These are phyloP conservation scores for Cheirogaleus major DNA, from an alignment of 2,797 vertebrate species.

Conservation along the genomic window DNA sequence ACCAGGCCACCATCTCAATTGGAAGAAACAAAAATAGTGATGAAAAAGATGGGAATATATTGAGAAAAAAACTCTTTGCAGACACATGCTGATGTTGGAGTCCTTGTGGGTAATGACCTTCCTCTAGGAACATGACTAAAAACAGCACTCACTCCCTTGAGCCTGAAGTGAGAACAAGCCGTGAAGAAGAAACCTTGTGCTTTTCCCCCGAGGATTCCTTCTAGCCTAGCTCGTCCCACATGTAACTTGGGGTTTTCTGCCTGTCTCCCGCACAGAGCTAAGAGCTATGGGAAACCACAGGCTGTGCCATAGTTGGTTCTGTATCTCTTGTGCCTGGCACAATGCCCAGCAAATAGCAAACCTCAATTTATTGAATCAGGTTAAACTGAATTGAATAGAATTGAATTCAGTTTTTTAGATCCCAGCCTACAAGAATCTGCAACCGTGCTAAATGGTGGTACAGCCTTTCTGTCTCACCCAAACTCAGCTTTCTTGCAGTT, in stretches of 20 bases:
- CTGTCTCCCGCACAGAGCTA: neutral
- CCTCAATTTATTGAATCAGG: neutral
- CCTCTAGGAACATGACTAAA: neutral
- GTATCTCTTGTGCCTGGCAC: neutral
- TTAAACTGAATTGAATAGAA: neutral
- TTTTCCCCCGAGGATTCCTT: neutral
- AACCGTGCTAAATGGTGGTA: neutral
- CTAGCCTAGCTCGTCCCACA: neutral
- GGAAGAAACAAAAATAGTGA: slow-evolving; percentile 18
- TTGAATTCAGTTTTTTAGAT: neutral
- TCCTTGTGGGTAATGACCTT: neutral
- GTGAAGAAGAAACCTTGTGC: neutral
- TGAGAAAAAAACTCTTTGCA: neutral
- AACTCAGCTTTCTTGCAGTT: slow-evolving; percentile 3
- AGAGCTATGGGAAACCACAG: neutral
- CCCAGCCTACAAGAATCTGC: neutral
- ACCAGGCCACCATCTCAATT: neutral
- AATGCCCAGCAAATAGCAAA: neutral
- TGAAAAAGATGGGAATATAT: neutral
- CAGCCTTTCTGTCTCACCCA: neutral
- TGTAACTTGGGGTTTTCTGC: neutral
- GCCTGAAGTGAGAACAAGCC: neutral
- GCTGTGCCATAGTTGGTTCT: neutral
- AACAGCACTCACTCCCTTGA: neutral
- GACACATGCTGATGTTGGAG: neutral